A percentile compares a stretch with the other conserved stretches of the same genome.
Conservation (phyloP, 2,888 invertebrate species). For the Phalera bucephala region DNA sequence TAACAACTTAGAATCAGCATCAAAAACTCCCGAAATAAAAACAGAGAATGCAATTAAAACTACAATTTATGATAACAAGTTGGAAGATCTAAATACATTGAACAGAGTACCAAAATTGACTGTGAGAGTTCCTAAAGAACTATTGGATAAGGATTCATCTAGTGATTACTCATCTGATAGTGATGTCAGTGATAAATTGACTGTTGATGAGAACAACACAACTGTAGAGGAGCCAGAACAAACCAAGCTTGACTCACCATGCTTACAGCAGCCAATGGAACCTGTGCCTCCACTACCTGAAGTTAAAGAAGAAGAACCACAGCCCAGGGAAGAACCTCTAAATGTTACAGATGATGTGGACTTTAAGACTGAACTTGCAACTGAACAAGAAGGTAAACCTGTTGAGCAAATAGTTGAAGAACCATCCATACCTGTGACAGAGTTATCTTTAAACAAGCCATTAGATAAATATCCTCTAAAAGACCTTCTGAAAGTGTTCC, state of each 20-base stretch:
- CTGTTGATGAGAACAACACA: constrained; percentile 78
- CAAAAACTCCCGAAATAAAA: constrained; percentile 56
- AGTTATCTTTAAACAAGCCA: constrained; percentile 88
- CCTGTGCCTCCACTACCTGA: constrained; percentile 26
- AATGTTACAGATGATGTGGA: constrained; percentile 44
- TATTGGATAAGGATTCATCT: constrained; percentile 77
- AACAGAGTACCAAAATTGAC: constrained; percentile 87
- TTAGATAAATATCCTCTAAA: constrained; percentile 89
- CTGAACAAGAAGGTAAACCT: constrained; percentile 46
- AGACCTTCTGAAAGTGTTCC: constrained; percentile 88
- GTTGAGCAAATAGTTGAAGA: constrained; percentile 60
- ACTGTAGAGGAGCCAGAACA: constrained; percentile 14
- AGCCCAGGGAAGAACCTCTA: constrained; percentile 37
- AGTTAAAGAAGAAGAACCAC: constrained; percentile 29
- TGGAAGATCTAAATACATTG: constrained; percentile 67
- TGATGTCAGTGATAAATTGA: constrained; percentile 84
- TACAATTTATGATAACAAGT: constrained; percentile 76
- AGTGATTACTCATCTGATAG: constrained; percentile 82
- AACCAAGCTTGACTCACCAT: constrained; percentile 13
- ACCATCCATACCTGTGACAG: constrained; percentile 85
- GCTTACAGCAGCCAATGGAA: constrained; percentile 19
- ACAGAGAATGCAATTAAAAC: constrained; percentile 65
- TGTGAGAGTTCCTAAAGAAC: constrained; percentile 85
- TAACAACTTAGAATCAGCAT: constrained; percentile 58
- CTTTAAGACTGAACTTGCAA: constrained; percentile 43